These are phyloP conservation scores for Chrosomus eos DNA, from an alignment of 2,797 vertebrate genomes.

Conservation along the genomic window DNA sequence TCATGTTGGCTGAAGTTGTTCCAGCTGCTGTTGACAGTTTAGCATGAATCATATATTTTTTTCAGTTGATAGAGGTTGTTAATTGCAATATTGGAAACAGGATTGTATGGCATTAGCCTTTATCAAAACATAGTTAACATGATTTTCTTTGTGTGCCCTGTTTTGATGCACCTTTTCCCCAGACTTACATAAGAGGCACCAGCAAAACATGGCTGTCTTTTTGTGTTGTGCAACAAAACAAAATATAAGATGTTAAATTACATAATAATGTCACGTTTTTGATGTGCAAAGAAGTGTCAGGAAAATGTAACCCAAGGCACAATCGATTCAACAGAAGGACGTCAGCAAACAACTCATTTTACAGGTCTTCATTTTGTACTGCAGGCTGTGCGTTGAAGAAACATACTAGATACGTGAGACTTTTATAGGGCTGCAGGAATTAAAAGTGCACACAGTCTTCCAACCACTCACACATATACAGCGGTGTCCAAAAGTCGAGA, in stretches of 20 bases:
- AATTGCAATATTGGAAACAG: background rate
- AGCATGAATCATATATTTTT: background rate
- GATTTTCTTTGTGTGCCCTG: background rate
- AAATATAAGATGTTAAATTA: background rate
- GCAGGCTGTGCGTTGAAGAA: background rate
- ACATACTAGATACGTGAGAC: conserved; percentile 5
- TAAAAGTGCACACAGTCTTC: background rate
- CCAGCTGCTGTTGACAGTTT: conserved; percentile 12
- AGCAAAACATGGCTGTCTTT: conserved; percentile 23
- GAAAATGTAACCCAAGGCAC: background rate
- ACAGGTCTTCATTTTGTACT: background rate
- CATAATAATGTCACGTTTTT: background rate
- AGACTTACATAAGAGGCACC: conserved; percentile 35
- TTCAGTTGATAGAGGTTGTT: background rate
- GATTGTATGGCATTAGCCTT: background rate
- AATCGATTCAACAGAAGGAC: conserved; percentile 2
- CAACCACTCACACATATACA: background rate
- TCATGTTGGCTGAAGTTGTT: conserved; percentile 4
- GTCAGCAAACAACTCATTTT: conserved; percentile 29
- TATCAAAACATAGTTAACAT: background rate
- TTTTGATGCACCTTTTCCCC: conserved; percentile 4
- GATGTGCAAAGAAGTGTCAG: background rate
- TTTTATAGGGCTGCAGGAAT: background rate
- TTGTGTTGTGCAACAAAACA: background rate
- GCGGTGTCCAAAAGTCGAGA: background rate